A percentile compares a stretch with the other conserved stretches of the same genome.
phyloP scores from a whole-genome alignment of 2,113 vertebrate genomes.

The Onychorhynchus coronatus region DNA sequence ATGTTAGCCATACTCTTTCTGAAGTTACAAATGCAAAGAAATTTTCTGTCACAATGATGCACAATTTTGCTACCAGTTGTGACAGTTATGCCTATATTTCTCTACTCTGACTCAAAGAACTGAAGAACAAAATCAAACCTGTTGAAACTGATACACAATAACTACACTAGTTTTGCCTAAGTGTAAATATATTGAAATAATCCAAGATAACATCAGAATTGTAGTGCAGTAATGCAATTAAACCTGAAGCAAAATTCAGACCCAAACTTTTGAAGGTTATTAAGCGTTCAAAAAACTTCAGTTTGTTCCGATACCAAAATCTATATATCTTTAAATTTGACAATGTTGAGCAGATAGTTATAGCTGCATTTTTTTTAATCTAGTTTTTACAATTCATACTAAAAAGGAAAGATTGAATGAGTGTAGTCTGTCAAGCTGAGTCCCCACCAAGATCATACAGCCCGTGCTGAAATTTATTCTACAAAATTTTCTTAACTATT shows the following conservation, averaged over 20 bases:
- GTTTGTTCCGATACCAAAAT: neutral
- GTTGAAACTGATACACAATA: neutral
- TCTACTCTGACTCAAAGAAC: neutral
- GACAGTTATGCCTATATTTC: neutral
- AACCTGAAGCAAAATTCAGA: neutral
- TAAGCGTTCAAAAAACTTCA: neutral
- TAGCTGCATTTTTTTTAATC: neutral
- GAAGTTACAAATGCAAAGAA: conserved; percentile 27
- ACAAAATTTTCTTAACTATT: neutral
- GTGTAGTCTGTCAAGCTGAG: neutral
- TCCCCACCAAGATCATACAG: neutral
- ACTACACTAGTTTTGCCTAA: neutral
- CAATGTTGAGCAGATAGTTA: neutral
- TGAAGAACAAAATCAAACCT: conserved; percentile 3
- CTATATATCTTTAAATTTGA: neutral
- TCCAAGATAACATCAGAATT: neutral
- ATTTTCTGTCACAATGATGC: neutral
- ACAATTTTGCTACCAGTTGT: neutral
- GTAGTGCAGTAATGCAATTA: neutral
- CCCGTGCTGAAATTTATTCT: neutral
- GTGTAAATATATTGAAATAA: neutral
- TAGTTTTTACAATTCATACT: neutral
- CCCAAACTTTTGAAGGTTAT: neutral
- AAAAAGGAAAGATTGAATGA: neutral
- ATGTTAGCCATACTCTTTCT: neutral